Base-by-base conservation (phyloP, 2,888 invertebrate species). In the Rhaphigaster nebulosa region DNA sequence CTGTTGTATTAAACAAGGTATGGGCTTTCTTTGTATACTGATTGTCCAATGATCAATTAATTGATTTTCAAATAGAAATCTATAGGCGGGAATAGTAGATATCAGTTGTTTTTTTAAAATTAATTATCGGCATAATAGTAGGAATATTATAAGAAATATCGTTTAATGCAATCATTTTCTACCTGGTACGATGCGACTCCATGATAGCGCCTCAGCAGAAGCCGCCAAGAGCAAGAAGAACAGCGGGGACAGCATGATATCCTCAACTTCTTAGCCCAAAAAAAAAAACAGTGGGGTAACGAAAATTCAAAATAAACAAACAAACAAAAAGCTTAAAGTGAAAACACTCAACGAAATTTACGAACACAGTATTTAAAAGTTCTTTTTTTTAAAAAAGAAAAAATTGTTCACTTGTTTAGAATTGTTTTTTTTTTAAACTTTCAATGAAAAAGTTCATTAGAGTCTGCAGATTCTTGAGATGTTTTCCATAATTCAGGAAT, bases 171-270 rank as follows among this genome's bases (percentile, higher is more conserved):
- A 84, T 50, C 45, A 84, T 84, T n/a, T 84, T 50, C 84, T 84
- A 84, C 84, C 84, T 84, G 84, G 84, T 84, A 84, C n/a, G 84
- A 84, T 45, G 84, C 45, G 84, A 84, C 84, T 84, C 84, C 84
- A 84, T 26, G 84, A 84, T n/a, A 38, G n/a, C 15, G 84, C 84
- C 45, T 84, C 4, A 84, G 84, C 45, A 26, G 84, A 84, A 4
- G 45, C 84, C 45, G n/a, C 45, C 45, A 84, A 84, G n/a, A 45
- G 26, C 26, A 84, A 13, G 45, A 45, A 50, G 84, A 84, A 45
- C 18, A 84, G n/a, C 45, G 84, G 26, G n/a, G 45, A 18, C 26
- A 84, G 18, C 84, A 84, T 84, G 84, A 18, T 84, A 45, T 84
- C 84, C 26, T 84, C 45, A 45, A 45, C 84, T 84, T 84, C 84